Percentiles rank a stretch among this genome's conserved stretches.
Evolutionary conservation across 30 jellyfish, hydroid and myxozoan species (phyloP).

Genomic region (Aurelia coerulea): DNA sequence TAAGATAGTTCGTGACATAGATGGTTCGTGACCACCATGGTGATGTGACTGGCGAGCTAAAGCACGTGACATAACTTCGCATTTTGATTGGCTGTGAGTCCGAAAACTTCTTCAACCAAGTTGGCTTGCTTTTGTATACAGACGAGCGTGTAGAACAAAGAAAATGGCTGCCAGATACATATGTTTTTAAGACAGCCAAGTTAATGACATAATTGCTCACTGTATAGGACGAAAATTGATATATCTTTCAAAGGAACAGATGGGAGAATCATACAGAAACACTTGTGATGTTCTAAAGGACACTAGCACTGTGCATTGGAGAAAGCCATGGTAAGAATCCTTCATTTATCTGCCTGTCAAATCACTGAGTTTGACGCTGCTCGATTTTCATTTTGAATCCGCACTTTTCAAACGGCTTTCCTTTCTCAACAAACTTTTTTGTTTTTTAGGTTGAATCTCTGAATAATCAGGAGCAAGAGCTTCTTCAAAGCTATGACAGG

Average conservation of each 20-base stretch:
- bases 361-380: no score
- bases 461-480: conserved; percentile 88
- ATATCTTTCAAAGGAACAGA: conserved; percentile 36
- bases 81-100: conserved; percentile 39
- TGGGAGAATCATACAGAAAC: conserved; percentile 57
- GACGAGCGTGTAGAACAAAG: conserved; percentile 79
- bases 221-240: neutral
- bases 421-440: neutral
- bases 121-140: conserved; percentile 69
- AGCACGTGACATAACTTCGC: conserved; percentile 27
- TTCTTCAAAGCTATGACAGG: conserved; percentile 99
- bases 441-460: conserved; percentile 74
- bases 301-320: conserved; percentile 34
- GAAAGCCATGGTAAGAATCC: conserved; percentile 66
- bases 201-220: neutral
- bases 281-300: conserved; percentile 51
- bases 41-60: neutral
- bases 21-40: no score
- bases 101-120: conserved; percentile 6
- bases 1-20: no score
- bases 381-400: no score
- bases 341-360: no score
- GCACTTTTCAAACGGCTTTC: neutral
- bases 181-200: conserved; percentile 9
- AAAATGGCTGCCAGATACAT: conserved; percentile 63